Conservation (phyloP, 2,888 invertebrate genomes). For the Synanthedon vespiformis region DNA sequence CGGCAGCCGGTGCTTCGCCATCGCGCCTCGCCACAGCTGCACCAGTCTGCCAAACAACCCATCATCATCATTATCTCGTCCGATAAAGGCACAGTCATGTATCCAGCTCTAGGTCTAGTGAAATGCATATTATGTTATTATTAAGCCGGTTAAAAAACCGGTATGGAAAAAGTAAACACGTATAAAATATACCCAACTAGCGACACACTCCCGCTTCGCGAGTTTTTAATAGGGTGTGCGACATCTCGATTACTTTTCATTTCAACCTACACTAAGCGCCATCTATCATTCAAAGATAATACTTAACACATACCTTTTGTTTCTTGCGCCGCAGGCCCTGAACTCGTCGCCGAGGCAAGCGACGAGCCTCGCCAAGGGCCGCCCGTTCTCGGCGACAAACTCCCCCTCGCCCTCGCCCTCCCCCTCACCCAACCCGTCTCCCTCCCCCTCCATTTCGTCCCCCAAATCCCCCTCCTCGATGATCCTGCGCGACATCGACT, state of each 20-base stretch:
- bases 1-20: constrained; percentile 79
- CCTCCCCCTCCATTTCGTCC: constrained; percentile 34
- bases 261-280: not conserved
- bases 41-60: constrained; percentile 55
- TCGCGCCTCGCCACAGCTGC: constrained; percentile 85
- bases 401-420: constrained; percentile 28
- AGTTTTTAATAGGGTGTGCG: too few species aligned
- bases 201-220: too few species aligned
- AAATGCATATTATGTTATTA: too few species aligned
- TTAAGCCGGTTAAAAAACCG: too few species aligned
- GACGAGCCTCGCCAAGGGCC: constrained; percentile 44
- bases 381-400: constrained; percentile 38
- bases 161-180: too few species aligned
- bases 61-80: too few species aligned
- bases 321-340: constrained; percentile 43
- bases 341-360: constrained; percentile 48
- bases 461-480: constrained; percentile 68
- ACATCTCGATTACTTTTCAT: not conserved
- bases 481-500: constrained; percentile 82
- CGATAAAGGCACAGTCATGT: too few species aligned
- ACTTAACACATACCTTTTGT: constrained; percentile 31
- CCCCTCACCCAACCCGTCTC: constrained; percentile 20
- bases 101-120: too few species aligned
- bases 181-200: too few species aligned
- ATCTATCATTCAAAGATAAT: not conserved